These are phyloP conservation scores for Myrmecobius fasciatus DNA, from an alignment of 2,113 vertebrate species.

Conservation along the genomic window DNA sequence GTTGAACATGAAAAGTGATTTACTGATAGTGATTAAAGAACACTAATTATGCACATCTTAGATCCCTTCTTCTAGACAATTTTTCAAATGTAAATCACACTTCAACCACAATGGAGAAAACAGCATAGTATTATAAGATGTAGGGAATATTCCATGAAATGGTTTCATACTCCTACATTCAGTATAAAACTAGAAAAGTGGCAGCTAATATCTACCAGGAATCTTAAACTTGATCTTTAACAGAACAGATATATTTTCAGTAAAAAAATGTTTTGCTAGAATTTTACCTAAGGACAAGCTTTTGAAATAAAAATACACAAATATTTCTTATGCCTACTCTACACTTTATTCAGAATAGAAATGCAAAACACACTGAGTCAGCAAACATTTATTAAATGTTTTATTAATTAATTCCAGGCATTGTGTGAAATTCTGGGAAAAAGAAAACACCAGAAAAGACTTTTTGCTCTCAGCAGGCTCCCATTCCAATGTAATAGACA, in stretches of 20 bases:
- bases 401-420: background rate
- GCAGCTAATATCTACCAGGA: background rate
- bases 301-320: background rate
- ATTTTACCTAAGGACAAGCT: background rate
- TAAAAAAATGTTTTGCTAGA: background rate
- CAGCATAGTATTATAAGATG: background rate
- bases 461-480: background rate
- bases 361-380: background rate
- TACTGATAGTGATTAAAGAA: background rate
- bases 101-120: background rate
- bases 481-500: background rate
- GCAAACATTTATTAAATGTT: background rate
- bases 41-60: background rate
- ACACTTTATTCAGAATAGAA: background rate
- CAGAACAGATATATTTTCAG: background rate
- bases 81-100: background rate
- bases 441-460: background rate
- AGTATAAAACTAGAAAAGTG: background rate
- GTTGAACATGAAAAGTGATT: background rate
- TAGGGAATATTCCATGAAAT: background rate
- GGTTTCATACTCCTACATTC: background rate
- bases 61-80: background rate
- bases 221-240: background rate
- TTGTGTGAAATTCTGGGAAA: background rate
- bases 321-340: background rate